Evolutionary conservation across 1,140 invertebrate species (phyloP), one percentile per base, ranked within the genome.

Genomic region (Caenorhabditis tropicalis): DNA sequence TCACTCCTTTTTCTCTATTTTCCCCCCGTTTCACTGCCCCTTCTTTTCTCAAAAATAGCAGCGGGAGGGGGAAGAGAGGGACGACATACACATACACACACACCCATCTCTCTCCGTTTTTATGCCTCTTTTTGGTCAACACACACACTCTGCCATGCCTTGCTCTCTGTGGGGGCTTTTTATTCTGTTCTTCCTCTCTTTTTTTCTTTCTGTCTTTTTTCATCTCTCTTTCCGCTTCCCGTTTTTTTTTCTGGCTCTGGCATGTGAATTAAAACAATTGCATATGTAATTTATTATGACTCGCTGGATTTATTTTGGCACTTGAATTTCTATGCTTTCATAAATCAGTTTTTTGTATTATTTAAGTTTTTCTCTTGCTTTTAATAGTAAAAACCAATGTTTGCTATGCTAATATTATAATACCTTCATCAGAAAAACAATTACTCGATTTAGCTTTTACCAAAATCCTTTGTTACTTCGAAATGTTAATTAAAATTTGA

Each of bases 121-220:
- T n/a, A 80, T 48, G 49, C 49, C 49, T 24, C 79, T 70, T 70
- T 70, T 70, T 70, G 60, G 31, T 70, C 33, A 36, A 36, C 60
- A 36, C 60, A 36, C 60, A n/a, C 56, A 6, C 27, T 31, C 5
- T 10, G 24, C 19, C 27, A 31, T 31, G 9, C 19, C 24, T 12
- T 27, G 12, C 6, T 24, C 16, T 3, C 24, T 24, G 9, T 29
- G 12, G 4, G 33, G 58, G 19, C 27, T 15, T 65, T 65, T 21
- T 24, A 36, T 10, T 24, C 15, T 16, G 3, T 74, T n/a, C 33
- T 74, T 43, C n/a, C 43, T 46, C 36, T 24, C 36, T 27, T 43
- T 21, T 12, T 43, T 46, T 46, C n/a, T 24, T 21, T 10, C 36
- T 74, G n/a, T 15, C 21, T 70, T 46, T 15, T 74, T 10, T 43